Base-by-base conservation (phyloP, 2,888 invertebrate genomes). In the Parnassius glacialis region DNA sequence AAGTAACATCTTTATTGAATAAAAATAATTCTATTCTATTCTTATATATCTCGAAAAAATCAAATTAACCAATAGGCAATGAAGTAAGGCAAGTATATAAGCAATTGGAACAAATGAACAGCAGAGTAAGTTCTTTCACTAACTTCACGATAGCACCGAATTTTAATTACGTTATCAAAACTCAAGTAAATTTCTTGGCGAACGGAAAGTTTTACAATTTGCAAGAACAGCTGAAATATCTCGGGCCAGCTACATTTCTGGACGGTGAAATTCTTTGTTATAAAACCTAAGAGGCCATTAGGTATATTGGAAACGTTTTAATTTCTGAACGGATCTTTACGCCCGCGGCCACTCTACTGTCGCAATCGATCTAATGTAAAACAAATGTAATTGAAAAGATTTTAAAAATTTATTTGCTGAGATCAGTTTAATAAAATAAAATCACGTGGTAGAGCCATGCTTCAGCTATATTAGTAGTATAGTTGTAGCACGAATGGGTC, bases 211-310 rank as follows among this genome's bases (percentile, higher is more conserved):
- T 75, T 74, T 68, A 65, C 73, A 73, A 76, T 75, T 74, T 67
- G 66, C 70, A 65, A 68, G 68, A 71, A 65, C 57, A 57, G 66
- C 60, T 64, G 65, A 56, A 69, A 65, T 67, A 68, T 64, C 69
- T 64, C 56, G 53, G 47, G 56, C 44, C 45, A n/a, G 52, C 55
- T 65, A 58, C 64, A 66, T 66, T 67, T 67, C 48, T 61, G 61
- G 54, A 65, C 65, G 70, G 69, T 74, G 71, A 67, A 72, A 73
- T 69, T 72, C 73, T 71, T 74, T 73, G 73, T 72, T 74, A 69
- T 73, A 72, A 73, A 76, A 77, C 75, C 73, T 75, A 72, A 71
- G 68, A 70, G 71, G 55, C 72, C 74, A 74, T 74, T 74, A 71
- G 71, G 70, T 74, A 73, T 71, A 74, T 74, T 73, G 74, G 67